Evolutionary conservation across 1,140 invertebrate genomes (phyloP).

Genomic region (Chionoecetes opilio): DNA sequence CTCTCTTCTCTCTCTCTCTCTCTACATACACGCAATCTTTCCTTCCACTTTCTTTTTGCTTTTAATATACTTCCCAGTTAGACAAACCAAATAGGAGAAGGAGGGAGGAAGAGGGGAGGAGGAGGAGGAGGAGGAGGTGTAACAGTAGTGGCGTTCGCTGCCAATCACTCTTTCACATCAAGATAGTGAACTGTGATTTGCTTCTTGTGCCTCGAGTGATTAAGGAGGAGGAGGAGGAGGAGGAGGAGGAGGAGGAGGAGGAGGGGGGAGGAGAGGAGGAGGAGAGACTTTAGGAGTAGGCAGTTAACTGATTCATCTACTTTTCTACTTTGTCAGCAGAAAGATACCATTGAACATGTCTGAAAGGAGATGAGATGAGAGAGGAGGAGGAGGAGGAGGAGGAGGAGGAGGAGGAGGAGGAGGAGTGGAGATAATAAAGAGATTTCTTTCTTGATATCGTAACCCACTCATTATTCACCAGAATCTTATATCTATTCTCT

Average conservation of each 20-base stretch:
- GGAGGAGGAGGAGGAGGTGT: constrained; percentile 6
- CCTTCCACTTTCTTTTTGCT: background rate
- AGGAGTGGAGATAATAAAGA: too few relatives aligned
- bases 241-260: background rate
- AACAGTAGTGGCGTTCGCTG: background rate
- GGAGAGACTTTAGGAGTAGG: background rate
- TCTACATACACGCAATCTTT: background rate
- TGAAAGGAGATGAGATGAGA: background rate
- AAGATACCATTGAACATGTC: constrained; percentile 19
- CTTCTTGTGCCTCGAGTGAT: background rate
- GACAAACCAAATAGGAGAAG: background rate
- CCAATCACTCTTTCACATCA: constrained; percentile 13
- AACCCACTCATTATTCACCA: background rate
- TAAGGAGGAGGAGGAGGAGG: background rate
- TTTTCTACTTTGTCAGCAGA: background rate
- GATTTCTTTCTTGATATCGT: background rate
- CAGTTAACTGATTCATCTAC: constrained; percentile 10
- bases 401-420: background rate
- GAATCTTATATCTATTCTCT: background rate
- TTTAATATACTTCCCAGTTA: background rate
- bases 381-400: background rate
- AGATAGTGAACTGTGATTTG: background rate
- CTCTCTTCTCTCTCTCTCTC: background rate
- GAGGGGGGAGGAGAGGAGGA: background rate
- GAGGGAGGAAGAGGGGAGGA: background rate